Percentiles rank a stretch among this genome's conserved stretches.
Conservation (phyloP, 2,888 invertebrate genomes). For the Plagodis dolabraria region DNA sequence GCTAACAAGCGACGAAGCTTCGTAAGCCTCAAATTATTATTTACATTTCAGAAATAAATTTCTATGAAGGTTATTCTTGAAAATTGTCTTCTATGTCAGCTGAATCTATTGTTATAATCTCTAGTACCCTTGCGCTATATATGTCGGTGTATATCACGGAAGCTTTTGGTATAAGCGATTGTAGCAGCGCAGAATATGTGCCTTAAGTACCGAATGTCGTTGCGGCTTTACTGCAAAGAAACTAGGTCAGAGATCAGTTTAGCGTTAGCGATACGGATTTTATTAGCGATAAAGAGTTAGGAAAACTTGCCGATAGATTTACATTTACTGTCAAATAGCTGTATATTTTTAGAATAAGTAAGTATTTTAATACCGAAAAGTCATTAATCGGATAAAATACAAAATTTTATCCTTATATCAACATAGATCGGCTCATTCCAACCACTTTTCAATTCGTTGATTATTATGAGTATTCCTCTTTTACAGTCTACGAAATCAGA, state of each 20-base stretch:
- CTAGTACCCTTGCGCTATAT: no score
- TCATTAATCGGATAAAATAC: no score
- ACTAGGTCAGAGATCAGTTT: constrained; percentile 10
- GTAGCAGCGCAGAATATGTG: neutral
- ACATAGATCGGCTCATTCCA: no score
- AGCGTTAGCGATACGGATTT: constrained; percentile 1
- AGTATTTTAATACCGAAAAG: no score
- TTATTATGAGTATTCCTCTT: no score
- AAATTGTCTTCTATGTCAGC: constrained; percentile 8
- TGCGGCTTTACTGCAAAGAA: constrained; percentile 2
- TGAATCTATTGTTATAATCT: constrained; percentile 6
- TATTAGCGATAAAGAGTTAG: neutral
- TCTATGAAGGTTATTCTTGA: constrained; percentile 1
- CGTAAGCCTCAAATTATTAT: constrained; percentile 24
- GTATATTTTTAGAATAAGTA: no score
- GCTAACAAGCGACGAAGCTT: constrained; percentile 15
- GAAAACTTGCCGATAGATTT: constrained; percentile 11
- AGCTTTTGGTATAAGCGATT: constrained; percentile 10
- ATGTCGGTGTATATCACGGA: neutral
- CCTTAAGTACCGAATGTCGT: no score
- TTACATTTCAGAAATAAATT: constrained; percentile 15
- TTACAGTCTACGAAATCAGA: no score
- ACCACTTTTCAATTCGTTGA: no score
- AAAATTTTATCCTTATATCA: no score
- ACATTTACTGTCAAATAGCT: neutral